Conservation (phyloP, 2,888 invertebrate genomes). For the Ophraella communa region DNA sequence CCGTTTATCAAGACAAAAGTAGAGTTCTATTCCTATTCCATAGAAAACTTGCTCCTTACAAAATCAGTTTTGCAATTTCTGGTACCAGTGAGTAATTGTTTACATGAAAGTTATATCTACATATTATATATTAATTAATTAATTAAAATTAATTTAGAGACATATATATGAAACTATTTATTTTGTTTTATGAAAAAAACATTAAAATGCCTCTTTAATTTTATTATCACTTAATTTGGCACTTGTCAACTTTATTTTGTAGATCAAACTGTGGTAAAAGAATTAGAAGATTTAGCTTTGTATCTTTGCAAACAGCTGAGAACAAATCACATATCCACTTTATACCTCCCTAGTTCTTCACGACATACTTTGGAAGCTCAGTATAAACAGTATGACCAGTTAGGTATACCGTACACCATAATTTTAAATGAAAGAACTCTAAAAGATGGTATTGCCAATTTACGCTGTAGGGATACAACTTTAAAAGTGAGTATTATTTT, state of each 20-base stretch:
- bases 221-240: too few species aligned
- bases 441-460: constrained; percentile 72
- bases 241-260: constrained; percentile 25
- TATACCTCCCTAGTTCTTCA: constrained; percentile 53
- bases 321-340: constrained; percentile 57
- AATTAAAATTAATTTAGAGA: too few species aligned
- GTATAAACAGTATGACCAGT: constrained; percentile 63
- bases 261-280: constrained; percentile 47
- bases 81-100: constrained; percentile 57
- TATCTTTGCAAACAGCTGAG: constrained; percentile 65
- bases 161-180: too few species aligned
- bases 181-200: too few species aligned
- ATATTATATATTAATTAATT: too few species aligned
- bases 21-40: constrained; percentile 67
- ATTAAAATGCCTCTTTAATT: too few species aligned
- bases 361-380: constrained; percentile 56
- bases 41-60: constrained; percentile 77
- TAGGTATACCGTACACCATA: constrained; percentile 77
- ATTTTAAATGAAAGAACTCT: constrained; percentile 73
- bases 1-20: constrained; percentile 58
- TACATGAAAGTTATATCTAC: too few species aligned
- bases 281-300: constrained; percentile 63
- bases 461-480: constrained; percentile 71
- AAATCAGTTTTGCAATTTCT: constrained; percentile 70
- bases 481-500: constrained; percentile 66